A percentile compares a stretch with the other conserved stretches of the same genome.
phyloP scores from a whole-genome alignment of 2,113 vertebrate species.

The human region DNA sequence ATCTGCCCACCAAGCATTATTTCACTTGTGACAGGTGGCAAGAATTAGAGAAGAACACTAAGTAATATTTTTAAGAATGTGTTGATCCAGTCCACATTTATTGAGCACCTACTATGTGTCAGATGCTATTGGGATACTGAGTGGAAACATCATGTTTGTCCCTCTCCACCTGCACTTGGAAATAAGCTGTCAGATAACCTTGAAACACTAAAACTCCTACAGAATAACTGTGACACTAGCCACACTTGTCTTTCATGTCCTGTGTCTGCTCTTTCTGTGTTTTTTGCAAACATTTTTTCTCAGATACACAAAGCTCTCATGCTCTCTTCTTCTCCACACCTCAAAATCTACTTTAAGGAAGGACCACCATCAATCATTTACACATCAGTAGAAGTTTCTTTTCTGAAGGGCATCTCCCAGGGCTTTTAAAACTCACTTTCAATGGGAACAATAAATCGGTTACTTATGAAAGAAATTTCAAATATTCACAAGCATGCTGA shows the following conservation, averaged over 20 bases:
- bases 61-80: not conserved
- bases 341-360: conserved; percentile 30
- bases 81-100: not conserved
- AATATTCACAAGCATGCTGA: not conserved
- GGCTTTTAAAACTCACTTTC: conserved; percentile 46
- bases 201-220: not conserved
- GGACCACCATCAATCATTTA: not conserved
- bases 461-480: conserved; percentile 18
- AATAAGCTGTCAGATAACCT: not conserved
- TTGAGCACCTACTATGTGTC: not conserved
- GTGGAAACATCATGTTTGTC: not conserved
- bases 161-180: not conserved
- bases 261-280: not conserved
- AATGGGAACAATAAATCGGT: not conserved
- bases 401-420: not conserved
- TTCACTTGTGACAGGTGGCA: not conserved
- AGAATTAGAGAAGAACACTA: not conserved
- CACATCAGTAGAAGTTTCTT: not conserved
- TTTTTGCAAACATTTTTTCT: not conserved
- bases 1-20: not conserved
- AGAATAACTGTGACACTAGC: not conserved
- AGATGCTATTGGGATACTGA: not conserved
- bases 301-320: not conserved
- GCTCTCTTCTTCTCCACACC: not conserved
- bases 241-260: not conserved